A percentile compares a stretch with the other conserved stretches of the same genome.
Evolutionary conservation across 2,113 vertebrate genomes (phyloP).

Genomic region (Verasper variegatus): DNA sequence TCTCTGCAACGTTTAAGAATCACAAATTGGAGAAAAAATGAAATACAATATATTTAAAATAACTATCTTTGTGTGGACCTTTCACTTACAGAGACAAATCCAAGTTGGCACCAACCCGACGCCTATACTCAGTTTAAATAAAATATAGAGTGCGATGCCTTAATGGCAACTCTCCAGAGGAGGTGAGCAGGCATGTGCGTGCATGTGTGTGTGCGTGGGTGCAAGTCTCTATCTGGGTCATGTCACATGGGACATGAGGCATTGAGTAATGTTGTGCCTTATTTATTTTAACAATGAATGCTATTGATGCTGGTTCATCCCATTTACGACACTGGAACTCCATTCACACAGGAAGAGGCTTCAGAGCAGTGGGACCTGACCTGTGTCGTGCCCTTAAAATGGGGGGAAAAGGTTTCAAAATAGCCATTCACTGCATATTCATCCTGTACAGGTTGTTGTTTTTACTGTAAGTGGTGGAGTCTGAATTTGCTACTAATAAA

Average conservation of each 20-base stretch:
- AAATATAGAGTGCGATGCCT: conserved; percentile 61
- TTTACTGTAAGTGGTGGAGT: too few relatives aligned
- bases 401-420: too few relatives aligned
- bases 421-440: too few relatives aligned
- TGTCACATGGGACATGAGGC: conserved; percentile 47
- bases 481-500: too few relatives aligned
- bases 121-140: conserved; percentile 61
- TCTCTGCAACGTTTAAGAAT: too few relatives aligned
- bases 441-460: too few relatives aligned
- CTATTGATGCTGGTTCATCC: conserved; percentile 19
- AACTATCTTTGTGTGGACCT: background rate
- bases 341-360: conserved; percentile 19
- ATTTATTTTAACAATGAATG: conserved; percentile 56
- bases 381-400: too few relatives aligned
- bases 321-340: background rate
- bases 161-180: conserved; percentile 62
- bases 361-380: too few relatives aligned
- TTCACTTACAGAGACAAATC: conserved; percentile 43
- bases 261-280: conserved; percentile 40
- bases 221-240: conserved; percentile 65
- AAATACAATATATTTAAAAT: too few relatives aligned
- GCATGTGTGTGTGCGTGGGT: conserved; percentile 9
- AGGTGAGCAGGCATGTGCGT: conserved; percentile 14
- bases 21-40: too few relatives aligned
- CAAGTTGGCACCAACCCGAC: conserved; percentile 40